These are phyloP conservation scores for Premnoplex brunnescens DNA, from an alignment of 2,797 vertebrate species.

Conservation along the genomic window DNA sequence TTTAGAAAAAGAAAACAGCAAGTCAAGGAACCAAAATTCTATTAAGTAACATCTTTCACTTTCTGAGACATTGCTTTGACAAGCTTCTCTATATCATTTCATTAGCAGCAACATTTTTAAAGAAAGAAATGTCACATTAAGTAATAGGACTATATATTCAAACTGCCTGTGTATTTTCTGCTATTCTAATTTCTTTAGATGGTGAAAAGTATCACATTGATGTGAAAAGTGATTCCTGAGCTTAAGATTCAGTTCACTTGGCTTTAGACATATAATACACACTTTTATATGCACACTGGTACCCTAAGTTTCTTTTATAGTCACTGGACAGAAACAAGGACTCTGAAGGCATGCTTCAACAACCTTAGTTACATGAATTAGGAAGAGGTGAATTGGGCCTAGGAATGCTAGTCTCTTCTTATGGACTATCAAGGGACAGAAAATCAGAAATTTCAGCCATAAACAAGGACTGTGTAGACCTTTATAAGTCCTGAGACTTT, in stretches of 20 bases:
- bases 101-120: constrained; percentile 6
- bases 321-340: background rate
- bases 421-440: background rate
- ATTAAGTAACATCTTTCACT: background rate
- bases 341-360: background rate
- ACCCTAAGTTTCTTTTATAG: background rate
- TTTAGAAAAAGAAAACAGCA: background rate
- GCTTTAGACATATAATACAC: background rate
- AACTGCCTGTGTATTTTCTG: background rate
- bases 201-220: background rate
- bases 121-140: constrained; percentile 1
- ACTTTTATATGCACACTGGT: background rate
- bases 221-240: background rate
- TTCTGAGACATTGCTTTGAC: background rate
- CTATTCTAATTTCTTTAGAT: background rate
- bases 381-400: background rate
- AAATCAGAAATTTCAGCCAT: background rate
- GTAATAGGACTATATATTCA: background rate
- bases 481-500: background rate
- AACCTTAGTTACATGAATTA: background rate
- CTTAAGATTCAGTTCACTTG: background rate
- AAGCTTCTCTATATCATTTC: background rate
- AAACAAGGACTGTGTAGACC: background rate
- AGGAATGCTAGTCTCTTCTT: background rate
- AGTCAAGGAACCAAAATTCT: background rate